phyloP scores from a whole-genome alignment of 2,888 invertebrate genomes.

The Diarsia rubi region DNA sequence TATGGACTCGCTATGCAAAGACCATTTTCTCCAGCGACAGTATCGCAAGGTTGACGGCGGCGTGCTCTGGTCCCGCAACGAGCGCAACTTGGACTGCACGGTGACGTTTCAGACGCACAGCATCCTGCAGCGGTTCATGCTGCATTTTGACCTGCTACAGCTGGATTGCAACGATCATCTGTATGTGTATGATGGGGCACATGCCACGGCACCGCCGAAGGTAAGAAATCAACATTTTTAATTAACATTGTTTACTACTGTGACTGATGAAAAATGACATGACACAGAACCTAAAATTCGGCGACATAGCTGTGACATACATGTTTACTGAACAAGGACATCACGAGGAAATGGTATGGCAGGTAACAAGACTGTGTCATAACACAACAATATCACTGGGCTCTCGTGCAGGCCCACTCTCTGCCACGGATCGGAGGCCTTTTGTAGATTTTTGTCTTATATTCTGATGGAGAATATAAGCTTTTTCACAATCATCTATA shows the following conservation, averaged over 20 bases:
- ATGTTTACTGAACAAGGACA: not conserved
- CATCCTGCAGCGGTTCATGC: slow-evolving; percentile 98
- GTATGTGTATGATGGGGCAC: slow-evolving; percentile 97
- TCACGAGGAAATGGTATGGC: not conserved
- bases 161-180: slow-evolving; percentile 98
- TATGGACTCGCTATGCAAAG: slow-evolving; percentile 97
- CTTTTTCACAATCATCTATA: too few relatives aligned
- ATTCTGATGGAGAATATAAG: too few relatives aligned
- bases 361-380: not conserved
- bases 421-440: not conserved
- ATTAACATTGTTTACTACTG: not conserved
- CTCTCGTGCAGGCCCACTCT: not conserved
- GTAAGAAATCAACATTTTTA: slow-evolving; percentile 90
- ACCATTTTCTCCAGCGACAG: slow-evolving; percentile 96
- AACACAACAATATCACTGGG: not conserved
- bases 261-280: not conserved
- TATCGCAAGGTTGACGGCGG: slow-evolving; percentile 98
- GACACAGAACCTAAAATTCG: not conserved
- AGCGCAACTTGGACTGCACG: slow-evolving; percentile 97
- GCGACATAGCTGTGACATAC: not conserved
- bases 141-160: slow-evolving; percentile 97
- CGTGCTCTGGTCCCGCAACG: slow-evolving; percentile 97
- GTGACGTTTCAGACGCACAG: slow-evolving; percentile 98
- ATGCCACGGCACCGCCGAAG: slow-evolving; percentile 96
- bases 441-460: too few relatives aligned